Evolutionary conservation across 2,113 vertebrate species (phyloP).

Genomic region (Agapornis roseicollis): DNA sequence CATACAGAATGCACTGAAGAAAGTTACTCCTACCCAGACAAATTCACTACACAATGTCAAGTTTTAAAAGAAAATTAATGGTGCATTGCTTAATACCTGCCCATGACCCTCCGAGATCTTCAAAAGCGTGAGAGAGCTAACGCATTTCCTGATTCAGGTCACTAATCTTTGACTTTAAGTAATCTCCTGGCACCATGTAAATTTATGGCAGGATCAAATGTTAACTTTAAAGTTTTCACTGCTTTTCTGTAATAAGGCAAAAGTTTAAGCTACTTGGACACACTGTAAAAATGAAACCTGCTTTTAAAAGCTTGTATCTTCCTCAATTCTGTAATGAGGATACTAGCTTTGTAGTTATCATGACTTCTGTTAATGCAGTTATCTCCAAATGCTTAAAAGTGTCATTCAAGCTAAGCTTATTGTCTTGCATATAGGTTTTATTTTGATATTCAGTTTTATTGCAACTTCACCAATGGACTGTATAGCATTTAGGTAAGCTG

Average conservation of each 20-base stretch:
- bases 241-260: not conserved
- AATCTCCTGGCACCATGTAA: not conserved
- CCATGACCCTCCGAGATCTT: too few species aligned
- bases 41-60: not conserved
- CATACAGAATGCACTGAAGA: not conserved
- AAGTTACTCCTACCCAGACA: not conserved
- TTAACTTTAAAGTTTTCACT: not conserved
- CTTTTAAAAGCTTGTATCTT: constrained; percentile 13
- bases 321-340: constrained; percentile 28
- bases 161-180: not conserved
- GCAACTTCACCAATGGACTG: constrained; percentile 11
- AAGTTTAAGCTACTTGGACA: not conserved
- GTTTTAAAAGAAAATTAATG: not conserved
- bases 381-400: constrained; percentile 61
- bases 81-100: not conserved
- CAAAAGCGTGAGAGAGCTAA: not conserved
- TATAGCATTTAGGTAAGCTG: constrained; percentile 44
- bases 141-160: not conserved
- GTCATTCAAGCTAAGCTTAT: constrained; percentile 50
- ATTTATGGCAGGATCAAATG: not conserved
- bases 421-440: constrained; percentile 50
- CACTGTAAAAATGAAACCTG: not conserved
- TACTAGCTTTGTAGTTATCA: constrained; percentile 34
- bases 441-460: constrained; percentile 58
- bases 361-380: constrained; percentile 49